phyloP scores from a whole-genome alignment of 2,113 vertebrate species.

The Otocyon megalotis region DNA sequence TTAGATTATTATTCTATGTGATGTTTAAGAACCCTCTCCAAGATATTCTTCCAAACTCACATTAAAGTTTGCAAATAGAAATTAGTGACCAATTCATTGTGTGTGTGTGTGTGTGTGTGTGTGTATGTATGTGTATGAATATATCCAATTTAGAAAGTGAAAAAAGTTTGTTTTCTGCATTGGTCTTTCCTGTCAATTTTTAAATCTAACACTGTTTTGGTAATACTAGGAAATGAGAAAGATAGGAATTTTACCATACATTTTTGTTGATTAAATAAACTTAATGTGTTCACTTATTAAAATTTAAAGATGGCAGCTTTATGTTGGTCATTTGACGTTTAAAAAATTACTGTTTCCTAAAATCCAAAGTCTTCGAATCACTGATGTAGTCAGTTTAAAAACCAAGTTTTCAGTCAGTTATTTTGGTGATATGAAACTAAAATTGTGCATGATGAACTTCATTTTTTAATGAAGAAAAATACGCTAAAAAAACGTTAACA shows the following conservation, averaged over 20 bases:
- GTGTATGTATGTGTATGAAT: neutral
- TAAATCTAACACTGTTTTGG: neutral
- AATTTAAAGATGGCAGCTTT: neutral
- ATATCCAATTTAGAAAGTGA: conserved; percentile 24
- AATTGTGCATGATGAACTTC: neutral
- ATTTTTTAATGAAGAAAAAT: neutral
- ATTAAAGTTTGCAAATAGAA: conserved; percentile 40
- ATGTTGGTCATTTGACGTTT: neutral
- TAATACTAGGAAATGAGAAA: conserved; percentile 25
- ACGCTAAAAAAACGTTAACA: neutral
- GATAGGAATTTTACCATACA: neutral
- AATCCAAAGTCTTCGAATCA: neutral
- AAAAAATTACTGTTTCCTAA: neutral
- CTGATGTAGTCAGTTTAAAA: neutral
- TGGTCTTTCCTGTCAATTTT: neutral
- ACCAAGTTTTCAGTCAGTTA: neutral
- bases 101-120: neutral
- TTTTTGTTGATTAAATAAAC: neutral
- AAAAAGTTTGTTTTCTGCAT: conserved; percentile 14
- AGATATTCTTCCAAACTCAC: neutral
- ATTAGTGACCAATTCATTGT: neutral
- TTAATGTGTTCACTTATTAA: neutral
- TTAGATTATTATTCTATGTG: conserved; percentile 10
- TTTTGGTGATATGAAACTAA: conserved; percentile 37
- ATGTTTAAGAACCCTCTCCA: neutral